phyloP scores from a whole-genome alignment of 2,888 invertebrate species.

The Andricus curvator region DNA sequence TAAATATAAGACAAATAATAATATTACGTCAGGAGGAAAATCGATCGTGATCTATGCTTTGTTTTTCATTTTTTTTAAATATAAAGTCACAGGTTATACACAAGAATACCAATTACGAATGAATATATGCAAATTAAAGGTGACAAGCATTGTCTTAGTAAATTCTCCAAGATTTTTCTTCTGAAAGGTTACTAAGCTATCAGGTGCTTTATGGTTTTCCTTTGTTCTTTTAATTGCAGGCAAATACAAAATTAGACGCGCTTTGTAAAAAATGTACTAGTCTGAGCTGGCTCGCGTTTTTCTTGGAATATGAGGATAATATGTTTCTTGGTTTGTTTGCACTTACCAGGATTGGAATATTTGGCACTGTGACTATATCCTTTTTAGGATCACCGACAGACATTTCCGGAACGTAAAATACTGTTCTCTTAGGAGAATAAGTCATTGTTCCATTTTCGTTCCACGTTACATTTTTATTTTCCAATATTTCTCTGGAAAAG shows the following conservation, averaged over 20 bases:
- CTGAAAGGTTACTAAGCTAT: background rate
- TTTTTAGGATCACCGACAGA: slow-evolving; percentile 84
- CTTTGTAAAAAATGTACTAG: background rate
- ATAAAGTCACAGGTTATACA: background rate
- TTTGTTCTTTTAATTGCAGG: background rate
- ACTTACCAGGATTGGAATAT: slow-evolving; percentile 87
- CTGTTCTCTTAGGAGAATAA: slow-evolving; percentile 82
- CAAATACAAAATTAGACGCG: background rate
- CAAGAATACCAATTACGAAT: background rate
- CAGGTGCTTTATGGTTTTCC: background rate
- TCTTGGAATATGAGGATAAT: background rate
- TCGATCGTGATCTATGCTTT: background rate
- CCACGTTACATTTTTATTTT: slow-evolving; percentile 84
- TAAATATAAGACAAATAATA: background rate
- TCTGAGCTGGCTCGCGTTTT: background rate
- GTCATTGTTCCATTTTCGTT: slow-evolving; percentile 84
- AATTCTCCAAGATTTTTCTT: background rate
- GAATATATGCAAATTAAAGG: background rate
- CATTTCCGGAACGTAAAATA: slow-evolving; percentile 82
- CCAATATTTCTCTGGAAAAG: slow-evolving; percentile 83
- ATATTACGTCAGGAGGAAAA: background rate
- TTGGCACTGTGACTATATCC: slow-evolving; percentile 83
- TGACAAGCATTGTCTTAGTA: background rate
- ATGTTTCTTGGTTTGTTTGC: slow-evolving; percentile 36
- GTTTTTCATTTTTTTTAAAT: background rate